Conservation (phyloP, 2,888 invertebrate genomes). For the Cephonodes hylas region DNA sequence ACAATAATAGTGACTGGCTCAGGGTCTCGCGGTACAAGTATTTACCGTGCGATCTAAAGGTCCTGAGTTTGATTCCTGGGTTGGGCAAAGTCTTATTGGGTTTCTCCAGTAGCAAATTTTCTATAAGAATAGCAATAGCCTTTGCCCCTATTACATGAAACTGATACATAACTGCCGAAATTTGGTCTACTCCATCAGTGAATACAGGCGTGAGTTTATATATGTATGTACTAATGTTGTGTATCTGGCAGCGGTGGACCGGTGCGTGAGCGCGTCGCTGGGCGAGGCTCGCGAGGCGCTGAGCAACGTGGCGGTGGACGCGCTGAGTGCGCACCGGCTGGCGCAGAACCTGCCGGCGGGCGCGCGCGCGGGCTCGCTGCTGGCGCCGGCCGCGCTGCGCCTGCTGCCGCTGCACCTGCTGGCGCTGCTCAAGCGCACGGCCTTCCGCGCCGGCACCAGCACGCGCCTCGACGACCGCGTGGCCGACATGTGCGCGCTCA, state of each 20-base stretch:
- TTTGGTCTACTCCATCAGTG: no score
- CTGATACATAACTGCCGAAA: no score
- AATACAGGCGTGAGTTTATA: no score
- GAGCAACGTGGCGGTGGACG: constrained; percentile 96
- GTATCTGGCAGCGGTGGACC: constrained; percentile 89
- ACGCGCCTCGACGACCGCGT: constrained; percentile 96
- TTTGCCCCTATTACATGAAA: no score
- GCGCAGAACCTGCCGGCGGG: constrained; percentile 83
- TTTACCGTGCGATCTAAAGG: no score
- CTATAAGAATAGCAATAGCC: no score
- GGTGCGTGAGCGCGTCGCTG: constrained; percentile 91
- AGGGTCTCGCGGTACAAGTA: no score
- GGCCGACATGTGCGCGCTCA: constrained; percentile 96
- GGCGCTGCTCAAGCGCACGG: constrained; percentile 93
- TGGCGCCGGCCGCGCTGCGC: constrained; percentile 88
- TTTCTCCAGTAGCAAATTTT: no score
- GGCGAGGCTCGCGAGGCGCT: constrained; percentile 98
- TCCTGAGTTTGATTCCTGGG: no score
- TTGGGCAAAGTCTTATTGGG: no score
- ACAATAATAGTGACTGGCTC: no score
- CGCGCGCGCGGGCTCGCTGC: constrained; percentile 75
- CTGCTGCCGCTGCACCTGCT: constrained; percentile 94
- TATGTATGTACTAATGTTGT: no score
- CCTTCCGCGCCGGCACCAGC: constrained; percentile 93
- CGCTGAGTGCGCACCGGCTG: constrained; percentile 72